These are phyloP conservation scores for Gadus chalcogrammus DNA, from an alignment of 2,113 vertebrate species.

Conservation along the genomic window DNA sequence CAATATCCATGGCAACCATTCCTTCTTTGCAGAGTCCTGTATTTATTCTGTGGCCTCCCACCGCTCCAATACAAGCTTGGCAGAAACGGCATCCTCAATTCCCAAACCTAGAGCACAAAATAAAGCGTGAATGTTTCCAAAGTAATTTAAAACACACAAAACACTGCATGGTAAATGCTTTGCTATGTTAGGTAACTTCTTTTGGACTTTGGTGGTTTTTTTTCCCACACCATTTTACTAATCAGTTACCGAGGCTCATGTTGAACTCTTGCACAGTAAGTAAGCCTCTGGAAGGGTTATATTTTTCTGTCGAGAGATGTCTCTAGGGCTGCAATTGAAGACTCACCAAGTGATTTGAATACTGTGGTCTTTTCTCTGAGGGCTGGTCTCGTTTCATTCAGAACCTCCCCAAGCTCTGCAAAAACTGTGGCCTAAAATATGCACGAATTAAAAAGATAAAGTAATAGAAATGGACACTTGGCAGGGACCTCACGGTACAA, in stretches of 20 bases:
- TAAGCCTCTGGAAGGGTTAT: no score
- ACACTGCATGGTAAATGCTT: no score
- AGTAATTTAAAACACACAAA: neutral
- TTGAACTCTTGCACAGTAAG: no score
- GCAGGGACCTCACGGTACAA: no score
- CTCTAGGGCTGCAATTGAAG: neutral
- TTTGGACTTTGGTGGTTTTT: no score
- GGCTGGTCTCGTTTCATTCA: constrained; percentile 82
- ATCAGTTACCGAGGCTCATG: neutral
- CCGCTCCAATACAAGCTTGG: constrained; percentile 85
- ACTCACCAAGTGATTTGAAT: constrained; percentile 94
- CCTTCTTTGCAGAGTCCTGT: no score
- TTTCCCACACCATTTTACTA: neutral
- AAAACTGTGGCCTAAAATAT: constrained; percentile 81
- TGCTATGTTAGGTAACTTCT: neutral
- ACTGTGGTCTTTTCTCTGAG: constrained; percentile 86
- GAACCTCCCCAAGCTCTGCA: constrained; percentile 90
- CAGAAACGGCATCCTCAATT: constrained; percentile 86
- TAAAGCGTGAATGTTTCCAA: neutral
- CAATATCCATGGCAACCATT: no score
- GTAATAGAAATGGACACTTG: no score
- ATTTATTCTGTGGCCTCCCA: constrained; percentile 72
- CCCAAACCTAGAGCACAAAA: constrained; percentile 82
- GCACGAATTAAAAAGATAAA: neutral
- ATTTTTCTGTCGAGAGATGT: no score